These are phyloP conservation scores for Semnornis frantzii DNA, from an alignment of 2,113 vertebrate genomes.

Conservation along the genomic window DNA sequence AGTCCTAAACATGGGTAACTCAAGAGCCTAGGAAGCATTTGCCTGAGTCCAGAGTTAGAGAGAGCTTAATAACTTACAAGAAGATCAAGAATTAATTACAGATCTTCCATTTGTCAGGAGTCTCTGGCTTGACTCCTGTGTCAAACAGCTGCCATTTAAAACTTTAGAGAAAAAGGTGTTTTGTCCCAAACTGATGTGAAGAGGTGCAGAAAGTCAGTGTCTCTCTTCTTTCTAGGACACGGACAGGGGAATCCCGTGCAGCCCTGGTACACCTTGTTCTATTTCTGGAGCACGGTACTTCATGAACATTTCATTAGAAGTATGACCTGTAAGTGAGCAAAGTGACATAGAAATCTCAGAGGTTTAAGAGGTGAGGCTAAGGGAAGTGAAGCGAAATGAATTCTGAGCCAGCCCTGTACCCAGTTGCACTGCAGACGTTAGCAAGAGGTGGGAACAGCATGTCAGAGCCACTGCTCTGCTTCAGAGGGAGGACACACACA, in stretches of 20 bases:
- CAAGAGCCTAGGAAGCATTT: background rate
- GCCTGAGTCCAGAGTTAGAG: background rate
- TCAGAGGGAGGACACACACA: background rate
- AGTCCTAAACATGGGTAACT: background rate
- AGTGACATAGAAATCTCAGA: background rate
- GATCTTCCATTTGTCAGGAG: background rate
- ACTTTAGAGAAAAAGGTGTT: background rate
- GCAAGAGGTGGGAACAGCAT: background rate
- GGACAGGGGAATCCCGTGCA: background rate
- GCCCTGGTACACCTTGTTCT: background rate
- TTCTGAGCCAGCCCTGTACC: background rate
- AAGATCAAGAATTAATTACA: background rate
- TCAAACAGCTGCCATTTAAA: background rate
- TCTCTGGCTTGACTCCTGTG: background rate
- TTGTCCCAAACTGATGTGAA: background rate
- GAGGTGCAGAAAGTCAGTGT: background rate
- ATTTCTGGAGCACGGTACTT: background rate
- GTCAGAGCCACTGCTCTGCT: background rate
- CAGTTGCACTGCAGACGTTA: background rate
- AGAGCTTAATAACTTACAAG: background rate
- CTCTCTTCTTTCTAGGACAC: background rate
- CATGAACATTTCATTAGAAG: background rate
- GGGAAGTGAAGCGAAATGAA: background rate
- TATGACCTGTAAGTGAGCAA: background rate
- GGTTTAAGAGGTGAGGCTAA: background rate